Evolutionary conservation across 2,888 invertebrate species (phyloP), one percentile per base, ranked within the genome.

Genomic region (Antheraea yamamai): DNA sequence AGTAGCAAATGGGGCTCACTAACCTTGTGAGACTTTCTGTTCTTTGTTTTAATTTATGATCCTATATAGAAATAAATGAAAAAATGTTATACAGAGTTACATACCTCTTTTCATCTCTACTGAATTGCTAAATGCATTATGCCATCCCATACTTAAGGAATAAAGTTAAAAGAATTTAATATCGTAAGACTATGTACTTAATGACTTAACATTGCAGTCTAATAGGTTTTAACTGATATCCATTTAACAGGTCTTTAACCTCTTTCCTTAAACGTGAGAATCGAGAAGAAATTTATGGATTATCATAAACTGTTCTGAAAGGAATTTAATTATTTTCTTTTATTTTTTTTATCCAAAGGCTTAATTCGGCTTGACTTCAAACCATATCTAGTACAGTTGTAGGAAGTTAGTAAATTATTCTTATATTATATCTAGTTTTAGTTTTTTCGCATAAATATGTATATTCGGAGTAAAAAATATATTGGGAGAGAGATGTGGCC

Each of bases 1-100:
- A 70, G 58, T 73, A 66, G 73, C 26, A 71, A 61, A 71, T 74
- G 73, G 14, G 39, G n/a, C 39, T 39, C 39, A 39, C 8, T 70
- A 47, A 20, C 39, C 39, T 70, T n/a, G 20, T n/a, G 16, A 66
- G 64, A 66, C n/a, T 2, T n/a, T 58, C 10, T 61, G 10, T 66
- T 66, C 1, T 66, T 30, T 66, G 64, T 26, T 30, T 66, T 26
- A 16, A 18, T 18, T 64, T 64, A 64, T 64, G 30, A 66, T 66
- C 14, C 16, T 66, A 4, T 14, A 30, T 66, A 30, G 64, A 12
- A 66, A 66, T 66, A 66, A 66, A 30, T 66, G 64, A 6, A 6
- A n/a, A 66, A 30, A 30, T 16, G 16, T 30, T 30, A 66, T 6
- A 16, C 16, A 10, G 30, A 61, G 8, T 0, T 61, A 61, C 23